Evolutionary conservation across 2,888 invertebrate species (phyloP).

Genomic region (Gonocerus acuteangulatus): DNA sequence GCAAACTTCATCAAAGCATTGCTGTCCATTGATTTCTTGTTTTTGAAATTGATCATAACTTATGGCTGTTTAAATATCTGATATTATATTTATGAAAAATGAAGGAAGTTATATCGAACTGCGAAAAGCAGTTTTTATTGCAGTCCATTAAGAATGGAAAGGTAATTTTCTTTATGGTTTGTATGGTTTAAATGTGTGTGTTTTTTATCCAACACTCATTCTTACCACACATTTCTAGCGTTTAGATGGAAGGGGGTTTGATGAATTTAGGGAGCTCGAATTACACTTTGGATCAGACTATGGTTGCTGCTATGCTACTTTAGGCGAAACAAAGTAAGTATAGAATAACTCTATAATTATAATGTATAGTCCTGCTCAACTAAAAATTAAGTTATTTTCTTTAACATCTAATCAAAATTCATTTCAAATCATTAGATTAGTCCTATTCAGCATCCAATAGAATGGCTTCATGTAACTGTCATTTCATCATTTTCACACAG

Average conservation of each 20-base stretch:
- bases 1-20: too few species aligned
- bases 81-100: background rate
- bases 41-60: too few species aligned
- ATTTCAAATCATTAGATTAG: background rate
- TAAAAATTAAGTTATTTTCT: background rate
- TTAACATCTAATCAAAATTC: background rate
- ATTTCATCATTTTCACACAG: too few species aligned
- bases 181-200: background rate
- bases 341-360: background rate
- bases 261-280: constrained; percentile 62
- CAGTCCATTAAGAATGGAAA: constrained; percentile 56
- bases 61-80: too few species aligned
- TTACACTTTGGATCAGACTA: constrained; percentile 75
- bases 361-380: too few species aligned
- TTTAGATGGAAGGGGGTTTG: constrained; percentile 67
- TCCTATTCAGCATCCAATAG: too few species aligned
- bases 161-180: constrained; percentile 46
- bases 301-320: constrained; percentile 68
- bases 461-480: too few species aligned
- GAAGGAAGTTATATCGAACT: constrained; percentile 48
- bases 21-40: too few species aligned
- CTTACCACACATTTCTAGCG: constrained; percentile 45
- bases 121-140: constrained; percentile 62
- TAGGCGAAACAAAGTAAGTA: constrained; percentile 68
- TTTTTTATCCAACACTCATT: background rate